These are phyloP conservation scores for Drosophila algonquin DNA, from an alignment of 2,888 invertebrate genomes.

Conservation along the genomic window DNA sequence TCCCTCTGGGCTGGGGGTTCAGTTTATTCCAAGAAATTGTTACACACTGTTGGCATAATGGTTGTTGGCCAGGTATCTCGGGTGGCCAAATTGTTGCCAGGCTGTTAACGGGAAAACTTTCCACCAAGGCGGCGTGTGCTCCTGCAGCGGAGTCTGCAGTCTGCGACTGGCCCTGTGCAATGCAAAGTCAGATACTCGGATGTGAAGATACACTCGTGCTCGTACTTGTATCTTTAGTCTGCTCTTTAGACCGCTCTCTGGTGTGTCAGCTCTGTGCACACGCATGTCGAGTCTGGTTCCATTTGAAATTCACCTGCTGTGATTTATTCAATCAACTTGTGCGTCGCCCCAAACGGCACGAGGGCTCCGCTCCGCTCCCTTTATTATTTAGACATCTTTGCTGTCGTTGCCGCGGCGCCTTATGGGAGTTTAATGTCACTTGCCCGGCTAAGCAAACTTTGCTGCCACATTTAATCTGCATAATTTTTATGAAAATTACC, in stretches of 20 bases:
- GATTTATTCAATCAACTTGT: conserved; percentile 76
- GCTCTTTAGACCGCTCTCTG: not conserved
- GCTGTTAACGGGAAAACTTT: conserved; percentile 62
- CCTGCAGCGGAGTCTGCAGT: conserved; percentile 1
- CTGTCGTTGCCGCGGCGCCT: conserved; percentile 39
- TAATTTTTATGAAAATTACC: conserved; percentile 70
- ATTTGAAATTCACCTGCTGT: conserved; percentile 60
- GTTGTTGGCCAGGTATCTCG: conserved; percentile 50
- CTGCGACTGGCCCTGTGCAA: conserved; percentile 33
- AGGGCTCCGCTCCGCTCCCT: conserved; percentile 46
- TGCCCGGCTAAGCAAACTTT: conserved; percentile 54
- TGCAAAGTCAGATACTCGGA: conserved; percentile 40
- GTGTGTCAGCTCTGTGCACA: conserved; percentile 30
- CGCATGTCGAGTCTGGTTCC: conserved; percentile 33
- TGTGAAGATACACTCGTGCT: conserved; percentile 1
- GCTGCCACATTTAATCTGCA: conserved; percentile 77
- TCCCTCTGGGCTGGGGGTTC: conserved; percentile 38
- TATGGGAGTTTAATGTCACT: conserved; percentile 76
- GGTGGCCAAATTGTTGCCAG: conserved; percentile 68
- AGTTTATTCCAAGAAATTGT: conserved; percentile 55
- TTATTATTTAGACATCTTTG: conserved; percentile 73
- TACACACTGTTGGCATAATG: conserved; percentile 68
- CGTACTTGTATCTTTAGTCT: not conserved
- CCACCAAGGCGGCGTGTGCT: conserved; percentile 18
- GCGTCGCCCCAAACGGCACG: conserved; percentile 57